phyloP scores from a whole-genome alignment of 2,797 vertebrate genomes.

The Ptychobarbus kaznakovi region DNA sequence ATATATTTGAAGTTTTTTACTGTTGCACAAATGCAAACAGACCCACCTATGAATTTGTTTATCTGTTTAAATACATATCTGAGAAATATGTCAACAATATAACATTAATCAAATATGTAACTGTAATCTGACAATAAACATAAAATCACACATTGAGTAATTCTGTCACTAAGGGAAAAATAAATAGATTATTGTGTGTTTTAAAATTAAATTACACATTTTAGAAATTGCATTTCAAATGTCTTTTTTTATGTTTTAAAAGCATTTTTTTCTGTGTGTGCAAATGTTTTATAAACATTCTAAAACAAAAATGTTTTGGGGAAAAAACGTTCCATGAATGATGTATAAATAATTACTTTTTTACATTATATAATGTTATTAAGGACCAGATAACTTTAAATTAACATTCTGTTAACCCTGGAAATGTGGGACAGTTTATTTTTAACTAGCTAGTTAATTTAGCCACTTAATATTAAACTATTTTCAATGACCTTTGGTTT shows the following conservation, averaged over 20 bases:
- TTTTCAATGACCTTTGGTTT: not conserved
- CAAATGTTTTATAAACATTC: not conserved
- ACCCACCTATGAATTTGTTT: not conserved
- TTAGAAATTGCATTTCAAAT: not conserved
- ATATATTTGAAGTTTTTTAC: not conserved
- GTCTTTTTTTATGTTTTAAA: not conserved
- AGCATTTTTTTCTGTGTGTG: not conserved
- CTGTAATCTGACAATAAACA: not conserved
- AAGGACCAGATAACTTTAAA: no score
- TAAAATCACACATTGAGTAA: not conserved
- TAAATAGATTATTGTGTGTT: not conserved
- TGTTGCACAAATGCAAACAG: conserved; percentile 7
- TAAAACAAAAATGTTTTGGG: not conserved
- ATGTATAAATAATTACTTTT: not conserved
- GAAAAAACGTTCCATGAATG: not conserved
- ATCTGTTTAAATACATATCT: not conserved
- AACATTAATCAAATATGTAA: not conserved
- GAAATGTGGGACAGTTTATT: not conserved
- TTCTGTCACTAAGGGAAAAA: not conserved
- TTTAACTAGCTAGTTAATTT: not conserved
- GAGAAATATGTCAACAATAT: not conserved
- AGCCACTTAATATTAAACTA: not conserved
- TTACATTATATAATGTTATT: no score
- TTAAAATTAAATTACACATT: not conserved
- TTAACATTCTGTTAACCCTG: no score